Evolutionary conservation across 2,888 invertebrate species (phyloP).

Genomic region (Gonocerus acuteangulatus): DNA sequence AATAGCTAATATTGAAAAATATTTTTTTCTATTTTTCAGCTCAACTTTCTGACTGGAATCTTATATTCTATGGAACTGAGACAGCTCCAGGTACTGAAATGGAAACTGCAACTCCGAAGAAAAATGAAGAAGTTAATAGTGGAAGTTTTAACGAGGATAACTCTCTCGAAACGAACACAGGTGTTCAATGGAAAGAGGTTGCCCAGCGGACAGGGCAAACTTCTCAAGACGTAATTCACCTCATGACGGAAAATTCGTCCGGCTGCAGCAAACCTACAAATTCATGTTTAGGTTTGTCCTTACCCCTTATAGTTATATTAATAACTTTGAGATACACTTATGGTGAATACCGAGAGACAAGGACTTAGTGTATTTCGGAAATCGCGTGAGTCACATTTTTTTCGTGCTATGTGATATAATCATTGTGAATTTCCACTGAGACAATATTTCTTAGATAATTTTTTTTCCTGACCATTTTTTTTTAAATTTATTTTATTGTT

Average conservation of each 20-base stretch:
- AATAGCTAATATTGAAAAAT: too few species aligned
- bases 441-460: slow-evolving; percentile 23
- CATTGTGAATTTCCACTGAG: slow-evolving; percentile 11
- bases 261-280: slow-evolving; percentile 36
- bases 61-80: slow-evolving; percentile 73
- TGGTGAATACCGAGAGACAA: slow-evolving; percentile 7
- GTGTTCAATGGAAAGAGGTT: slow-evolving; percentile 27
- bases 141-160: slow-evolving; percentile 29
- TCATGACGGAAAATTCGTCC: slow-evolving; percentile 27
- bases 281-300: slow-evolving; percentile 39
- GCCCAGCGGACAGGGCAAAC: slow-evolving; percentile 33
- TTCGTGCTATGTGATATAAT: slow-evolving; percentile 21
- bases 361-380: slow-evolving; percentile 14
- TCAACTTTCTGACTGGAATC: slow-evolving; percentile 65
- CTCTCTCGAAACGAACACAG: slow-evolving; percentile 15
- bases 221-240: slow-evolving; percentile 29
- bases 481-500: neutral
- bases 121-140: slow-evolving; percentile 14
- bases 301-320: slow-evolving; percentile 29
- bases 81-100: slow-evolving; percentile 42
- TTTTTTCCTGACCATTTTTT: slow-evolving; percentile 1
- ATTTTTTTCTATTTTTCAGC: too few species aligned
- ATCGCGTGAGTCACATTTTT: slow-evolving; percentile 3
- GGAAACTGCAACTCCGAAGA: slow-evolving; percentile 17
- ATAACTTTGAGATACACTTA: slow-evolving; percentile 1